A percentile compares a stretch with the other conserved stretches of the same genome.
Evolutionary conservation across 2,113 vertebrate species (phyloP).

Genomic region (Notothenia rossii): DNA sequence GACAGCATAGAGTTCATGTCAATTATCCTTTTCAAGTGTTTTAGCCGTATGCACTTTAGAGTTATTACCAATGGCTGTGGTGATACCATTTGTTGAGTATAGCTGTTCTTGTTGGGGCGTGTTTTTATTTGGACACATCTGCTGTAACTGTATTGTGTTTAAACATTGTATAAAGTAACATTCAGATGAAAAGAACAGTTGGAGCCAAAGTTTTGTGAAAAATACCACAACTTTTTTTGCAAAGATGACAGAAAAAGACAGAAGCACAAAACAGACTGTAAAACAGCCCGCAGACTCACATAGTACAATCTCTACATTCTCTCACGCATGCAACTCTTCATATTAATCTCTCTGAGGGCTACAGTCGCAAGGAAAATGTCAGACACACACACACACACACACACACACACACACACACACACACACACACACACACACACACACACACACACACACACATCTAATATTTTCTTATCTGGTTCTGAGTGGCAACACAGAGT

Average conservation of each 20-base stretch:
- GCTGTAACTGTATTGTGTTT: no score
- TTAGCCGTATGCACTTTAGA: neutral
- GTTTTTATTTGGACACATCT: no score
- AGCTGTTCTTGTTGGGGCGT: neutral
- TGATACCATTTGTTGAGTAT: neutral
- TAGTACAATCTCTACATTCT: neutral
- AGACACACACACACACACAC: neutral
- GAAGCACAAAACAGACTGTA: neutral
- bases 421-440: neutral
- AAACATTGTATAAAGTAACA: neutral
- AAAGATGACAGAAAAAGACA: neutral
- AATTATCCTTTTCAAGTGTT: neutral
- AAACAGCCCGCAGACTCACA: neutral
- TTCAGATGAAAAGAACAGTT: neutral
- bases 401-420: neutral
- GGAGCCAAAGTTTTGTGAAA: neutral
- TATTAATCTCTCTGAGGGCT: constrained; percentile 9
- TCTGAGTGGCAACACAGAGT: constrained; percentile 48
- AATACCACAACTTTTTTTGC: neutral
- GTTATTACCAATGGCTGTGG: neutral
- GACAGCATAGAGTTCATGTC: neutral
- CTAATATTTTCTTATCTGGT: constrained; percentile 58
- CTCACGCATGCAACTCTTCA: constrained; percentile 1
- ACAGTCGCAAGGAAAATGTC: neutral
- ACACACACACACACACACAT: constrained; percentile 29